A percentile compares a stretch with the other conserved stretches of the same genome.
Conservation (phyloP, 2,113 vertebrate genomes). For the Phrynosoma blainvillii region DNA sequence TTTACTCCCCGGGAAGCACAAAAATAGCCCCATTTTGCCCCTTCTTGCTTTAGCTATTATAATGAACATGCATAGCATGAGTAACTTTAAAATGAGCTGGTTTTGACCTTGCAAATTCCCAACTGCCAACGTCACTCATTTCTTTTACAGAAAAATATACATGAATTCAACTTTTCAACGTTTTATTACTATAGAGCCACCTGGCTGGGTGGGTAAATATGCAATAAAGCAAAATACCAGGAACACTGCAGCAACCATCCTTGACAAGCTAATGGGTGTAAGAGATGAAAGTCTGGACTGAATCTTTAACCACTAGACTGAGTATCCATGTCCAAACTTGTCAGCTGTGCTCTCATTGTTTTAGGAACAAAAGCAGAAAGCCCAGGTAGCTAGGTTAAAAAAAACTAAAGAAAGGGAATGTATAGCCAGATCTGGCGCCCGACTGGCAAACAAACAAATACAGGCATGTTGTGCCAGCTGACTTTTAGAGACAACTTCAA, state of each 20-base stretch:
- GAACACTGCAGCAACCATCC: background rate
- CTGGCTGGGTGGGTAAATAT: background rate
- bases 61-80: no score
- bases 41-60: no score
- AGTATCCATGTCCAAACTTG: background rate
- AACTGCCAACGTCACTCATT: background rate
- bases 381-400: background rate
- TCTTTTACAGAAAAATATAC: fast-evolving
- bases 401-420: fast-evolving
- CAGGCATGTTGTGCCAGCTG: background rate
- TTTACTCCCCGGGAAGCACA: no score
- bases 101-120: slow-evolving; percentile 9
- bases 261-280: background rate
- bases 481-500: slow-evolving; percentile 7
- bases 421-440: background rate
- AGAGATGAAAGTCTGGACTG: background rate
- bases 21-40: no score
- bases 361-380: background rate
- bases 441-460: background rate
- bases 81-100: background rate
- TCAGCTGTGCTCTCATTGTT: background rate
- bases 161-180: background rate
- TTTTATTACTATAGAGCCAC: background rate
- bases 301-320: background rate
- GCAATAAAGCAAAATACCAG: slow-evolving; percentile 14